Base-by-base conservation (phyloP, 2,113 vertebrate genomes). In the Dascyllus trimaculatus region DNA sequence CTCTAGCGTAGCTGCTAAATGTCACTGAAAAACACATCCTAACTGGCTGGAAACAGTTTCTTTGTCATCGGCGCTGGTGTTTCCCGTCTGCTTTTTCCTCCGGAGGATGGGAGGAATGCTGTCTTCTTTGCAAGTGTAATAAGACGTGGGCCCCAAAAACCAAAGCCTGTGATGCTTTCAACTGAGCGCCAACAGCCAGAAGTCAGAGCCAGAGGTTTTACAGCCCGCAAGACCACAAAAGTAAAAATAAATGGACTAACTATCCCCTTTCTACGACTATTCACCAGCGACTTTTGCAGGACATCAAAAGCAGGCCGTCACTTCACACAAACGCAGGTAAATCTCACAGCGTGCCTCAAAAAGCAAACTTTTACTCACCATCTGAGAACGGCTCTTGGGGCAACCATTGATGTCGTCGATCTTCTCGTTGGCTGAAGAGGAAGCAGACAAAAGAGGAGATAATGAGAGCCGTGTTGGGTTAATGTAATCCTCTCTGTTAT, bases 331-430 rank as follows among this genome's bases (percentile, higher is more conserved):
- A 65, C 15, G 26, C n/a, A 87, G 71, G 73, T 78, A 25, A 24
- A 79, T 62, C 53, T 76, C 78, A 84, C 83, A 32, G 19, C 0
- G 17, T 18, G 1, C 10, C 57, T 71, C 58, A 48, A 76, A 85
- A 81, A 89, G 82, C 60, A 86, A 79, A 75, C 71, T 38, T n/a
- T 72, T 78, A 95, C 98, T 98, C 68, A 99, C 98, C 98, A 99
- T 99, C 95, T 99, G 98, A 87, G 98, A 96, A 48, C 94, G 95
- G 85, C 97, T 99, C 95, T 97, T 98, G 0, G 98, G 98, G 90
- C 96, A 97, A 94, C 96, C 97, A 95, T 99, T 98, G 95, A 99
- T 99, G 82, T 99, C 97, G 85, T 95, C 97, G 64, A 99, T 98
- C 96, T 99, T 99, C 88, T 99, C 98, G 90, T 99, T 99, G 88